Evolutionary conservation across 2,797 vertebrate species (phyloP).

Genomic region (Neoniphon sammara): DNA sequence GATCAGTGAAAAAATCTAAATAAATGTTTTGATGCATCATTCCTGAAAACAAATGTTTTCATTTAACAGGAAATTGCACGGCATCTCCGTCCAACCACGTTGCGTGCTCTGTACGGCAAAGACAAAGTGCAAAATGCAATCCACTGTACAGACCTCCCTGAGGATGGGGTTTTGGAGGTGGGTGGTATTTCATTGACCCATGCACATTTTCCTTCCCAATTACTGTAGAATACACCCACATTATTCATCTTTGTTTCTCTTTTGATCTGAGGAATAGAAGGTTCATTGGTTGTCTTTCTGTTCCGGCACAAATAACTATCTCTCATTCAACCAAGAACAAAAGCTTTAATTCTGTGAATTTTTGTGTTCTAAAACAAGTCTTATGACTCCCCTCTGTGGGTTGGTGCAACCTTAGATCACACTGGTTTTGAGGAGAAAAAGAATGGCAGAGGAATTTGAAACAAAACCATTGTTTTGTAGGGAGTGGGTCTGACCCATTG

Average conservation of each 20-base stretch:
- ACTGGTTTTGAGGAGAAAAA: slow-evolving; percentile 70
- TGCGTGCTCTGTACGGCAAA: slow-evolving; percentile 90
- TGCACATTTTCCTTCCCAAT: slow-evolving; percentile 22
- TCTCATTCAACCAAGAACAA: slow-evolving; percentile 58
- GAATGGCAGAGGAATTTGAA: slow-evolving; percentile 72
- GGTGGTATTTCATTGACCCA: slow-evolving; percentile 53
- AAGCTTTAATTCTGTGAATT: slow-evolving; percentile 49
- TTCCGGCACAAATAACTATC: slow-evolving; percentile 56
- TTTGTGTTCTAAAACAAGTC: slow-evolving; percentile 58
- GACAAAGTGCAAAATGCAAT: slow-evolving; percentile 91
- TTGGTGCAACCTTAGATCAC: slow-evolving; percentile 71
- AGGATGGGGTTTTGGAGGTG: slow-evolving; percentile 92
- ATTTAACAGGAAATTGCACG: slow-evolving; percentile 87
- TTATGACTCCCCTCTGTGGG: slow-evolving; percentile 80
- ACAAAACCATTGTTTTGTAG: slow-evolving; percentile 80
- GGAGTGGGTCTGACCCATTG: slow-evolving; percentile 77
- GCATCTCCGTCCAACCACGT: slow-evolving; percentile 87
- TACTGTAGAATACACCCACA: slow-evolving; percentile 18
- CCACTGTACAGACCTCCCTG: slow-evolving; percentile 94
- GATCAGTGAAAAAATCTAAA: too few species aligned
- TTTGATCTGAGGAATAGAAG: slow-evolving; percentile 30
- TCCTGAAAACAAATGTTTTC: neutral
- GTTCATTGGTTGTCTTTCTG: slow-evolving; percentile 44
- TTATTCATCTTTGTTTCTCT: slow-evolving; percentile 24
- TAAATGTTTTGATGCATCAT: neutral